Evolutionary conservation across 2,888 invertebrate genomes (phyloP).

Genomic region (Eucriotettix oculatus): DNA sequence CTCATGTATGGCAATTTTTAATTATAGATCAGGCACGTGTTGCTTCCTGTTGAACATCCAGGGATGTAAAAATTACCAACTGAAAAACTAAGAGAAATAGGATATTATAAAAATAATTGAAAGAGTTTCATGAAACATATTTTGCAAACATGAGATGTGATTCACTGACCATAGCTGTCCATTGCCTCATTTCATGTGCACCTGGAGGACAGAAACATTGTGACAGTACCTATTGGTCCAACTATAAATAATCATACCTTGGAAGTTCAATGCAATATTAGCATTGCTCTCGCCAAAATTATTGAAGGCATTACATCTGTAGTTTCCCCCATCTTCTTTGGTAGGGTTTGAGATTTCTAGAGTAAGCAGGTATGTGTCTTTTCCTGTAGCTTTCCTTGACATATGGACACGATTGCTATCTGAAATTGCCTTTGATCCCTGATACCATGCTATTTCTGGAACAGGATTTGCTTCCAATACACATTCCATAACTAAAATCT

Average conservation of each 20-base stretch:
- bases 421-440: slow-evolving; percentile 67
- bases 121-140: neutral
- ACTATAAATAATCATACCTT: slow-evolving; percentile 50
- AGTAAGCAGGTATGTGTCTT: slow-evolving; percentile 81
- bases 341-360: slow-evolving; percentile 91
- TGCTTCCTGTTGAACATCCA: neutral
- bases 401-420: slow-evolving; percentile 79
- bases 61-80: neutral
- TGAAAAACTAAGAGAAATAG: neutral
- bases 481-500: slow-evolving; percentile 88
- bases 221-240: neutral
- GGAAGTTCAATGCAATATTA: slow-evolving; percentile 98
- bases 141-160: no score
- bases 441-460: slow-evolving; percentile 92
- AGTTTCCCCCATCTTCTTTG: slow-evolving; percentile 93
- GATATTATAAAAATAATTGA: neutral
- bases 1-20: neutral
- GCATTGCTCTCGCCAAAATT: slow-evolving; percentile 98
- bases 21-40: neutral
- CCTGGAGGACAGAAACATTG: no score
- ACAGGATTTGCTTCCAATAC: slow-evolving; percentile 87
- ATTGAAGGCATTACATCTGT: slow-evolving; percentile 98
- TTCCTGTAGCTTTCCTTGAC: slow-evolving; percentile 72
- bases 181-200: no score
- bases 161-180: no score